Percentiles rank a stretch among this genome's conserved stretches.
These are phyloP conservation scores for Dicyrtomina minuta DNA, from an alignment of 2,888 invertebrate species.

Conservation along the genomic window DNA sequence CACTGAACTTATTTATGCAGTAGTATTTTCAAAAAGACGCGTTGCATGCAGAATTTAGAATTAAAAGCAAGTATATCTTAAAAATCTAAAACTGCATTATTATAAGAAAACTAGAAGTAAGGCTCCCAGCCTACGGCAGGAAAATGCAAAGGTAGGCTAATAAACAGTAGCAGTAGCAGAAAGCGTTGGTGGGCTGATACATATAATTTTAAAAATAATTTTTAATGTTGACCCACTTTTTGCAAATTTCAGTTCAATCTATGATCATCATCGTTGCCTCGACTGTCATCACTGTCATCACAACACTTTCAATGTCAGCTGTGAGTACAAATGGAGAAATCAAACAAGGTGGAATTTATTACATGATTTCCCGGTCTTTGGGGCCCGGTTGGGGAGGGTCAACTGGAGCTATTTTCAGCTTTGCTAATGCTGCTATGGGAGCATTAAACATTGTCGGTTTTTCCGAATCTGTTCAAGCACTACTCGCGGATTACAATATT, in stretches of 20 bases:
- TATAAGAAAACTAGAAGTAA: no score
- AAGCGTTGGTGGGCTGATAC: no score
- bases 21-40: no score
- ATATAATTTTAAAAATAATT: not conserved
- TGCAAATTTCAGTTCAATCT: constrained; percentile 57
- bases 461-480: constrained; percentile 81
- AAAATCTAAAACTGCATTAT: no score
- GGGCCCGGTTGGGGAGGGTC: constrained; percentile 94
- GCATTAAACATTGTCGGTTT: constrained; percentile 98
- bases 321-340: constrained; percentile 73
- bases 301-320: constrained; percentile 81
- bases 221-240: not conserved
- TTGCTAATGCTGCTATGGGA: constrained; percentile 90
- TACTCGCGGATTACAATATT: constrained; percentile 63
- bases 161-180: no score
- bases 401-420: constrained; percentile 95
- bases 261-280: constrained; percentile 78
- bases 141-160: no score
- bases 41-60: no score
- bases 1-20: no score
- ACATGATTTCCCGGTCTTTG: constrained; percentile 91
- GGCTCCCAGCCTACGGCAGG: no score
- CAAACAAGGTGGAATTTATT: constrained; percentile 87
- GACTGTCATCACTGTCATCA: constrained; percentile 80
- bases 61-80: constrained; percentile 57